Evolutionary conservation across 2,888 invertebrate genomes (phyloP).

Genomic region (Coenonympha arcania): DNA sequence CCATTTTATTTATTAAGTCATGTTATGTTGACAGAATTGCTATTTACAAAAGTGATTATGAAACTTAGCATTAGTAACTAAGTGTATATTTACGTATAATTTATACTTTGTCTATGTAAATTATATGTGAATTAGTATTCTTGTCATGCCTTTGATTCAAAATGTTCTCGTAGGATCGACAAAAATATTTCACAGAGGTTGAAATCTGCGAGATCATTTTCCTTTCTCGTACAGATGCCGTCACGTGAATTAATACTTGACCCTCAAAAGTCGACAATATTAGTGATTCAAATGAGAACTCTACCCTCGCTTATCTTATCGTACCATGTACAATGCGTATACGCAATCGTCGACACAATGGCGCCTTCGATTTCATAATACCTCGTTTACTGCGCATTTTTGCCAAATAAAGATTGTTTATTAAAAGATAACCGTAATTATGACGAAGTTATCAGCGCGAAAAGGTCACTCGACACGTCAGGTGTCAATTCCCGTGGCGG

Average conservation of each 20-base stretch:
- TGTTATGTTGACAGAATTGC: constrained; percentile 43
- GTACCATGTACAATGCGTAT: no score
- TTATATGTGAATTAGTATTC: constrained; percentile 46
- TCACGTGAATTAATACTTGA: not conserved
- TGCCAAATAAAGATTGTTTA: no score
- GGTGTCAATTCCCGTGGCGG: not conserved
- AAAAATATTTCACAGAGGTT: not conserved
- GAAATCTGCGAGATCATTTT: constrained; percentile 4
- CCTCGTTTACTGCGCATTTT: no score
- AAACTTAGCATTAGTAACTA: constrained; percentile 50
- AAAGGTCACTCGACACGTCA: not conserved
- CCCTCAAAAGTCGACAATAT: not conserved
- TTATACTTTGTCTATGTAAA: constrained; percentile 42
- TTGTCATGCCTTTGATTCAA: constrained; percentile 19
- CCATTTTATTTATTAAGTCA: constrained; percentile 37
- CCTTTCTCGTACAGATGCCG: not conserved
- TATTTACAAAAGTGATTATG: constrained; percentile 11
- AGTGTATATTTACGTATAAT: constrained; percentile 54
- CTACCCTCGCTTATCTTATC: no score
- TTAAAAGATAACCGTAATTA: not conserved
- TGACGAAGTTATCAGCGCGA: not conserved
- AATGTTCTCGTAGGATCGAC: constrained; percentile 52
- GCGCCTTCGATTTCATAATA: no score
- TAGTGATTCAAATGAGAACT: no score
- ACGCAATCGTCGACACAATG: no score